These are phyloP conservation scores for Neodiprion virginianus DNA, from an alignment of 1,140 invertebrate genomes.

Conservation along the genomic window DNA sequence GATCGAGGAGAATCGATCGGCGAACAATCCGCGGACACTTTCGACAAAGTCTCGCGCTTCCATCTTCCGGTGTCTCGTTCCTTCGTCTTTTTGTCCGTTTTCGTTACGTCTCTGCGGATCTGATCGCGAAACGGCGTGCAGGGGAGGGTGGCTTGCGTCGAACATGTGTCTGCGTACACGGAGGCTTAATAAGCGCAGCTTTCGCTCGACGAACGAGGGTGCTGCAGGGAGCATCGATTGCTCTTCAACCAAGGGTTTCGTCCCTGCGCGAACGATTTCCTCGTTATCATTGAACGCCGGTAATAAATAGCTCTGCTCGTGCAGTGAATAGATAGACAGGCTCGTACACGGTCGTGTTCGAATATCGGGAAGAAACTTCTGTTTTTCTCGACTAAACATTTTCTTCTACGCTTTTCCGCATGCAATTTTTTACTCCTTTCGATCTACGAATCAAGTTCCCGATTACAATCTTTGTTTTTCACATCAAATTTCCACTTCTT, in stretches of 20 bases:
- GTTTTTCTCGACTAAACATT: no score
- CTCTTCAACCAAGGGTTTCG: not conserved
- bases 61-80: no score
- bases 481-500: no score
- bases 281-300: not conserved
- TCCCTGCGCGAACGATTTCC: not conserved
- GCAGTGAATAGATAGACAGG: no score
- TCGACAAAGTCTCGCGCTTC: no score
- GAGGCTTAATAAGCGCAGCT: not conserved
- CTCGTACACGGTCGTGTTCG: no score
- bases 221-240: not conserved
- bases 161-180: not conserved
- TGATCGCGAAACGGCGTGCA: constrained; percentile 10
- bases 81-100: not conserved
- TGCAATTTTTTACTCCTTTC: no score
- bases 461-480: no score
- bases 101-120: not conserved
- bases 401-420: no score
- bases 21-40: not conserved
- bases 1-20: not conserved
- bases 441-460: no score
- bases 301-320: not conserved
- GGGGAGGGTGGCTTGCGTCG: constrained; percentile 8
- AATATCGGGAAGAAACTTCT: no score
- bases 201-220: not conserved